A percentile compares a stretch with the other conserved stretches of the same genome.
Evolutionary conservation across 2,113 vertebrate species (phyloP).

Genomic region (Nothobranchius furzeri): DNA sequence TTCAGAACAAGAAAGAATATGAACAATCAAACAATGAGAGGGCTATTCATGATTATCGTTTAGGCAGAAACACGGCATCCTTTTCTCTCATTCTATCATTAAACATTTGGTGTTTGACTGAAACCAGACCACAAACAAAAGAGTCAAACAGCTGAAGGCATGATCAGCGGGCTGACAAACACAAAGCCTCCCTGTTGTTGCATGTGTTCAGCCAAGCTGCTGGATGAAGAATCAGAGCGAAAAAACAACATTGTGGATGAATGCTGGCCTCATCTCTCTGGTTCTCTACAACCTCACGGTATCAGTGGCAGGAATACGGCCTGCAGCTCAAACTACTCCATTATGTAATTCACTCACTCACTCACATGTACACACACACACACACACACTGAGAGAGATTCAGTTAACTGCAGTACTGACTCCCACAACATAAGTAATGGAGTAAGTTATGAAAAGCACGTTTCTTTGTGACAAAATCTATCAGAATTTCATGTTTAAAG

Average conservation of each 20-base stretch:
- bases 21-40: no score
- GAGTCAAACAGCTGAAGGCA: background rate
- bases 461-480: background rate
- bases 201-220: conserved; percentile 3
- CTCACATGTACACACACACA: background rate
- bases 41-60: no score
- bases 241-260: conserved; percentile 22
- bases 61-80: no score
- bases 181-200: conserved; percentile 3
- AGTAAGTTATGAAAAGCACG: background rate
- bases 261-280: conserved; percentile 31
- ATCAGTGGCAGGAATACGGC: conserved; percentile 39
- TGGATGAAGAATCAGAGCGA: conserved; percentile 9
- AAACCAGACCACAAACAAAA: background rate
- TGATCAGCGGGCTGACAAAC: conserved; percentile 4
- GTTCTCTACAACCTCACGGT: conserved; percentile 33
- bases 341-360: conserved; percentile 49
- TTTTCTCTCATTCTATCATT: background rate
- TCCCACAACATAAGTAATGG: background rate
- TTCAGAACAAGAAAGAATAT: no score
- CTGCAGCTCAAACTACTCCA: conserved; percentile 26
- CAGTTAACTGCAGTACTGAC: background rate
- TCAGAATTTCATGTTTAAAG: conserved; percentile 10
- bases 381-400: background rate
- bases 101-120: background rate